Base-by-base conservation (phyloP, 2,113 vertebrate genomes). In the Bombycilla garrulus region DNA sequence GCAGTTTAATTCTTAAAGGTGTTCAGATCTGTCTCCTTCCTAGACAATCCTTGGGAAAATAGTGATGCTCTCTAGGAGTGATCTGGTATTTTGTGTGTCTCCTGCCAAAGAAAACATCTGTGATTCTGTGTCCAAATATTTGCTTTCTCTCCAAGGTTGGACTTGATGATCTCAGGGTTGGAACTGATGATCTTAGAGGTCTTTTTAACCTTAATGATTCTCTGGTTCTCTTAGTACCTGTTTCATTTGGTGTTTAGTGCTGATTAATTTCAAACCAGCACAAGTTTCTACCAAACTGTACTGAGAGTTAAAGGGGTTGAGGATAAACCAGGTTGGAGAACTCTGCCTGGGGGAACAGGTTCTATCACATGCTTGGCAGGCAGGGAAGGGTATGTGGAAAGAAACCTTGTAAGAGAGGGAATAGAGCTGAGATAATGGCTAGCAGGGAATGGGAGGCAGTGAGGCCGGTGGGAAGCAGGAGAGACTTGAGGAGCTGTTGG, bases 61-160 rank as follows among this genome's bases (percentile, higher is more conserved):
- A 22, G 15, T 5, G 47, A 15, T 60, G 54, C 4, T 83, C 18
- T 86, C 18, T 36, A 36, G 31, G 50, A 78, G 22, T 15, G 26
- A 38, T 19, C 9, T 0, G 5, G 14, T n/a, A 17, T 58, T 89
- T 48, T 51, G 22, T 45, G 70, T 44, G 29, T 79, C 10, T 64
- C 65, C 24, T 86, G 44, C 21, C 33, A 58, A 36, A 67, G 77
- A 33, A 69, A 36, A 71, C 5, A 4, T 28, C 3, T 56, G 54
- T 67, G 53, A 5, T 24, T 36, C 35, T 1, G 1, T 28, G 15
- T 45, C 36, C 0, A 0, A 24, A 24, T 69, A 4, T n/a, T 51
- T 82, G 31, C 12, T 28, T 86, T 72, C 25, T 80, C 38, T 45
- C 45, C 69, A n/a, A 45, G 28, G 14, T 2, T 72, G 35, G n/a